Evolutionary conservation across 2,888 invertebrate species (phyloP), one percentile per base, ranked within the genome.

Genomic region (Zeuzera pyrina): DNA sequence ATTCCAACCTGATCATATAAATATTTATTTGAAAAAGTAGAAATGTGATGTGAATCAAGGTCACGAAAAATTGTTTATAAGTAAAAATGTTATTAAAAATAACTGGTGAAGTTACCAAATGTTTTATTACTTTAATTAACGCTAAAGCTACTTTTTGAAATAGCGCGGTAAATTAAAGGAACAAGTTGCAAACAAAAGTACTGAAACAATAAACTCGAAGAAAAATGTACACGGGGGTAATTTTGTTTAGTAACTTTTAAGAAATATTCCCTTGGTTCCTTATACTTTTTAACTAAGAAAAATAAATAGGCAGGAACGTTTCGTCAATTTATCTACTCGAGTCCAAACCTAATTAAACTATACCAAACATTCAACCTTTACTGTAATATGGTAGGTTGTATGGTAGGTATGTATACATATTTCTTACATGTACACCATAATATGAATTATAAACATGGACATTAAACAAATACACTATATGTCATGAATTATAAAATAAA

Each of bases 171-270:
- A 61, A 53, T 49, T 41, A 50, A 38, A 44, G 43, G 46, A 44
- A 52, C 45, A 58, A 57, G 49, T 60, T 52, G 33, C 36, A 47
- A 58, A 55, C 50, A 59, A 49, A 42, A 50, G 50, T 52, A 52
- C n/a, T n/a, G n/a, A n/a, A 49, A 52, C 38, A 59, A 56, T 41
- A 44, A 56, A 49, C 39, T 48, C 37, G 34, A 30, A 51, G 45
- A 53, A 57, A 67, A 58, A 57, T 52, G 48, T 49, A 40, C 38
- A 44, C 37, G 47, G 29, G 26, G 41, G 48, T 61, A 65, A 66
- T 61, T 61, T 52, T 38, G 48, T 62, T 66, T 52, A 31, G 36
- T 23, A 65, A 66, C 50, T 62, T 61, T 54, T 36, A 19, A 43
- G 45, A 45, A 41, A 52, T 51, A 54, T 49, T 53, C 47, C 26